These are phyloP conservation scores for Pterostichus madidus DNA, from an alignment of 2,888 invertebrate species.

Conservation along the genomic window DNA sequence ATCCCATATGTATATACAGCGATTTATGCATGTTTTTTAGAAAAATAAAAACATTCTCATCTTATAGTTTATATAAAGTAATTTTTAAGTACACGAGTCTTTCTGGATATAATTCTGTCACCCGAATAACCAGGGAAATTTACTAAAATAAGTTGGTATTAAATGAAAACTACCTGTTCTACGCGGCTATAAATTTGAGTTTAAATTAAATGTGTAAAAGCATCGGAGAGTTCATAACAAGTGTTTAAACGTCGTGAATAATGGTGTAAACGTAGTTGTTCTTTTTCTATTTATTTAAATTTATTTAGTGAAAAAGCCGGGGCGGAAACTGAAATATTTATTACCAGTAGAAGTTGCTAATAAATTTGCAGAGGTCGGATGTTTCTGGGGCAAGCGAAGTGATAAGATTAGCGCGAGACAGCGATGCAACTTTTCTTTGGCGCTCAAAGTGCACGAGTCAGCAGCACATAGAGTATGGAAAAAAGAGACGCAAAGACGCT, in stretches of 20 bases:
- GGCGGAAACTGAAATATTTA: constrained; percentile 34
- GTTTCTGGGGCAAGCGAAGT: constrained; percentile 15
- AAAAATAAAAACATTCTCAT: no score
- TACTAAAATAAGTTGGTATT: no score
- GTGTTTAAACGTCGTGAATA: no score
- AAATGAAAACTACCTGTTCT: no score
- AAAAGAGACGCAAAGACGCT: not conserved
- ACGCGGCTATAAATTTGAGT: no score
- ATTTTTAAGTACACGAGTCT: no score
- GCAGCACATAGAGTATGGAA: constrained; percentile 1
- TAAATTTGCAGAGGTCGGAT: constrained; percentile 10
- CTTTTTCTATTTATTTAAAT: constrained; percentile 38
- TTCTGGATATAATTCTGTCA: not conserved
- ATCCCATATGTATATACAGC: no score
- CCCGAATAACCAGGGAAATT: no score
- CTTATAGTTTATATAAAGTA: no score
- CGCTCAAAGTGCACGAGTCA: constrained; percentile 31
- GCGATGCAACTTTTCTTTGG: constrained; percentile 46
- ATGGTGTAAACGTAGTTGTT: not conserved
- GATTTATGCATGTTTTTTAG: no score
- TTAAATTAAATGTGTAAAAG: not conserved
- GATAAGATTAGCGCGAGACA: constrained; percentile 37
- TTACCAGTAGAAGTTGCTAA: constrained; percentile 7
- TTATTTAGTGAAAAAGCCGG: constrained; percentile 11
- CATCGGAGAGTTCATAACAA: no score